Conservation (phyloP, 2,113 vertebrate species). For the Nerophis ophidion region DNA sequence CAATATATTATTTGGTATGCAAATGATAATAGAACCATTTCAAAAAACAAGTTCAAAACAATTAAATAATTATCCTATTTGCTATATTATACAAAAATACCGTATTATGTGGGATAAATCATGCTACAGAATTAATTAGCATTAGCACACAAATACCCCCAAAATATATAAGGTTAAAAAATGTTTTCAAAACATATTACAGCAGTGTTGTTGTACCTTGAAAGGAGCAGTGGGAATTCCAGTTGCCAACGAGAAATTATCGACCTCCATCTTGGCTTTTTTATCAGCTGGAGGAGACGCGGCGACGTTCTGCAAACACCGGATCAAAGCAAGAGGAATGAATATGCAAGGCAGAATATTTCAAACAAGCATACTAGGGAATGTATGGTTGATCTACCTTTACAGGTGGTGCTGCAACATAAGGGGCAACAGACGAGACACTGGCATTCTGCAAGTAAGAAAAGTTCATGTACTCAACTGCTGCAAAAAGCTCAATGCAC, state of each 20-base stretch:
- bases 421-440: conserved; percentile 38
- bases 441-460: conserved; percentile 10
- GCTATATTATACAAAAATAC: no score
- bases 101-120: no score
- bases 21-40: no score
- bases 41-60: no score
- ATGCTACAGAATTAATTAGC: no score
- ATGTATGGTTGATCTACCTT: conserved; percentile 42
- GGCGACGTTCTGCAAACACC: conserved; percentile 35
- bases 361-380: background rate
- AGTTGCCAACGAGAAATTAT: conserved; percentile 1
- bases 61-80: no score
- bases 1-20: no score
- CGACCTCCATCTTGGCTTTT: conserved; percentile 11
- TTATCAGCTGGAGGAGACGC: conserved; percentile 3
- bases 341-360: background rate
- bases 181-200: background rate
- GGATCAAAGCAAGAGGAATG: background rate
- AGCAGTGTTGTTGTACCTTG: background rate
- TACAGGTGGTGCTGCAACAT: conserved; percentile 53
- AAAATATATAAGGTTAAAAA: no score
- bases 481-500: background rate
- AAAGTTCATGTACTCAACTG: background rate
- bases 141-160: no score
- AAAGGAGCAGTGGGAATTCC: conserved; percentile 1